Conservation (phyloP, 2,888 invertebrate species). For the Drosophila anceps region DNA sequence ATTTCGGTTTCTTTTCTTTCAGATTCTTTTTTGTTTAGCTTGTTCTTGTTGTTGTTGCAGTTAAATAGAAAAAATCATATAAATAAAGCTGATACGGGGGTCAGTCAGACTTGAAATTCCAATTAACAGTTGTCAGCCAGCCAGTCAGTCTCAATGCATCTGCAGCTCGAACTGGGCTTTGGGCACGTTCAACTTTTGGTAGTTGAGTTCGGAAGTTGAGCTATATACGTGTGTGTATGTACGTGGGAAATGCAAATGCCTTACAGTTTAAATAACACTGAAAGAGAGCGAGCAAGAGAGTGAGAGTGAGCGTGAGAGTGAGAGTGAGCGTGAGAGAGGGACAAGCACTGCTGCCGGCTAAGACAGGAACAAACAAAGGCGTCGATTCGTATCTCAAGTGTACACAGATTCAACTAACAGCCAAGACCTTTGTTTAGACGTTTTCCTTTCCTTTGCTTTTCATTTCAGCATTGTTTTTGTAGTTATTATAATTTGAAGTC, state of each 20-base stretch:
- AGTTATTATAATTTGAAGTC: slow-evolving; percentile 31
- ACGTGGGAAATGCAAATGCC: slow-evolving; percentile 78
- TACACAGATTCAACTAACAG: slow-evolving; percentile 43
- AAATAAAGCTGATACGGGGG: slow-evolving; percentile 42
- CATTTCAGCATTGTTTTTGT: slow-evolving; percentile 13
- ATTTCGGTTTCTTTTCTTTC: slow-evolving; percentile 36
- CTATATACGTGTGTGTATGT: slow-evolving; percentile 70
- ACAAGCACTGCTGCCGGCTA: slow-evolving; percentile 8
- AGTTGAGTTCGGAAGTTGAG: slow-evolving; percentile 31
- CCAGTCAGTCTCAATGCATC: slow-evolving; percentile 20
- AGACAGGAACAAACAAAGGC: slow-evolving; percentile 70
- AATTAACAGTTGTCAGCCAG: slow-evolving; percentile 63
- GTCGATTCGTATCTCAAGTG: slow-evolving; percentile 63
- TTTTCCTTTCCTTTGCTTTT: slow-evolving; percentile 35
- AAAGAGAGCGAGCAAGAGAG: background rate
- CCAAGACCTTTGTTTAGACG: slow-evolving; percentile 44
- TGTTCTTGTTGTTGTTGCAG: background rate
- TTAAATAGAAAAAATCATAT: slow-evolving; percentile 63
- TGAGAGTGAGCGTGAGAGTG: background rate
- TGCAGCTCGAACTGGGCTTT: slow-evolving; percentile 22
- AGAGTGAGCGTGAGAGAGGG: background rate
- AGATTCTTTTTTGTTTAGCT: background rate
- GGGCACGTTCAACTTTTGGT: slow-evolving; percentile 61
- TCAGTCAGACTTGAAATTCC: slow-evolving; percentile 61
- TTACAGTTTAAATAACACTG: slow-evolving; percentile 9